These are phyloP conservation scores for Colius striatus DNA, from an alignment of 2,113 vertebrate species.

Conservation along the genomic window DNA sequence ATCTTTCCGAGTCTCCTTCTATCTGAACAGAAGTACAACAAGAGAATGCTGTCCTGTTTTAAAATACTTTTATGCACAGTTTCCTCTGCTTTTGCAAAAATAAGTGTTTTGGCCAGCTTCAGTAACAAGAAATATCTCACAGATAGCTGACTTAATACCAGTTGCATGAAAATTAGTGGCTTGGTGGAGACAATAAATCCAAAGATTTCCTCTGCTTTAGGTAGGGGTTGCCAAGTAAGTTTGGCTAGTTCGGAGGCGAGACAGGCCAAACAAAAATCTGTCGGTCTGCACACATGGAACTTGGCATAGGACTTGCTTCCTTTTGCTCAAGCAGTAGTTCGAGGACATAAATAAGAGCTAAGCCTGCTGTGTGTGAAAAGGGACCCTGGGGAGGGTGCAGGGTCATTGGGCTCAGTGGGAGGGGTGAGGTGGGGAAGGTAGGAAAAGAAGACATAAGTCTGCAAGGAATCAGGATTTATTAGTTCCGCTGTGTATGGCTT, in stretches of 20 bases:
- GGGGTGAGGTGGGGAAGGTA: slow-evolving; percentile 4
- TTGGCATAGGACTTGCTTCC: not conserved
- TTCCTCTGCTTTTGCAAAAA: not conserved
- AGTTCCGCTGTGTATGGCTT: slow-evolving; percentile 24
- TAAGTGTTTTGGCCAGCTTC: not conserved
- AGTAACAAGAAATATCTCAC: not conserved
- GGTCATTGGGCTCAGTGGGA: not conserved
- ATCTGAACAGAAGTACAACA: not conserved
- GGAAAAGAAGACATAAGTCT: slow-evolving; percentile 18
- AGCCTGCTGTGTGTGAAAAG: not conserved
- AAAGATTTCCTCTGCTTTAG: slow-evolving; percentile 33
- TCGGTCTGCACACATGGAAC: not conserved
- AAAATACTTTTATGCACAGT: not conserved
- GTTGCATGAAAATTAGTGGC: slow-evolving; percentile 12
- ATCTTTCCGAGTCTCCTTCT: not conserved
- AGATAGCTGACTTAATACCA: slow-evolving; percentile 5
- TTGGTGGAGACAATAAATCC: not conserved
- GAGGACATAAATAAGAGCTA: slow-evolving; percentile 35
- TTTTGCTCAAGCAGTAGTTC: not conserved
- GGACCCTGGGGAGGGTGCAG: not conserved
- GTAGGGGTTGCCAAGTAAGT: slow-evolving; percentile 24
- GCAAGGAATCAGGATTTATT: slow-evolving; percentile 46
- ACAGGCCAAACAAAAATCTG: slow-evolving; percentile 16
- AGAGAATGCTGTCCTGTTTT: not conserved
- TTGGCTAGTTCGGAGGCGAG: slow-evolving; percentile 3